phyloP scores from a whole-genome alignment of 2,113 vertebrate species.

The Desmodus rotundus region DNA sequence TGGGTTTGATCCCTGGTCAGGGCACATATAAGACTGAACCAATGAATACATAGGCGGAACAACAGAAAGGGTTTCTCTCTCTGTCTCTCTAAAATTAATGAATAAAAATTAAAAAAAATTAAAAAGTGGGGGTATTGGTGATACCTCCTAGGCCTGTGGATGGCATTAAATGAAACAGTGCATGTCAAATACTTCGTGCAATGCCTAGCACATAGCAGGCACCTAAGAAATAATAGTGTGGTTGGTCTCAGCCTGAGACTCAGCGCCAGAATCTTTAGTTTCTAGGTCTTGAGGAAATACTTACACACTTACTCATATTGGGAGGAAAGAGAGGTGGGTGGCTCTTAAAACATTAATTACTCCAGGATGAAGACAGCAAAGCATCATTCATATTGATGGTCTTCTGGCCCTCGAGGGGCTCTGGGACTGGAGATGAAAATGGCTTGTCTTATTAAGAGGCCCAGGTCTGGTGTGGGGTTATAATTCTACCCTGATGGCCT shows the following conservation, averaged over 20 bases:
- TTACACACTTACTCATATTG: not conserved
- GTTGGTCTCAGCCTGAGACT: not conserved
- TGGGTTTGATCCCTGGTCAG: too few relatives aligned
- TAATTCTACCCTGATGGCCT: conserved; percentile 40
- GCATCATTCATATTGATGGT: not conserved
- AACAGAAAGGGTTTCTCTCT: too few relatives aligned
- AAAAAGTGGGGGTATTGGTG: not conserved
- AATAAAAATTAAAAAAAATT: too few relatives aligned
- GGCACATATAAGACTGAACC: too few relatives aligned
- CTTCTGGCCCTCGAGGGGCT: not conserved
- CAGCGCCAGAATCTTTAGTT: not conserved
- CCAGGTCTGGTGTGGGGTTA: conserved; percentile 39
- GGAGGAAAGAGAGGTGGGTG: not conserved
- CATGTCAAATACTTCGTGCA: accelerated
- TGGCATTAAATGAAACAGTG: not conserved
- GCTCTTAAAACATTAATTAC: not conserved
- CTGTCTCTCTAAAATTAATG: too few relatives aligned
- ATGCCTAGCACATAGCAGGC: not conserved
- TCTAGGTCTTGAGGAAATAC: not conserved
- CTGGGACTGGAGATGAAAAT: not conserved
- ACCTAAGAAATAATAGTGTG: not conserved
- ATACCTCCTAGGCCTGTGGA: not conserved
- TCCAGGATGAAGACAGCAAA: not conserved
- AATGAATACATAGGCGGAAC: too few relatives aligned
- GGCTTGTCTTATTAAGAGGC: not conserved